Evolutionary conservation across 1,140 invertebrate genomes (phyloP).

Genomic region (Yoshiicerus persimilis): DNA sequence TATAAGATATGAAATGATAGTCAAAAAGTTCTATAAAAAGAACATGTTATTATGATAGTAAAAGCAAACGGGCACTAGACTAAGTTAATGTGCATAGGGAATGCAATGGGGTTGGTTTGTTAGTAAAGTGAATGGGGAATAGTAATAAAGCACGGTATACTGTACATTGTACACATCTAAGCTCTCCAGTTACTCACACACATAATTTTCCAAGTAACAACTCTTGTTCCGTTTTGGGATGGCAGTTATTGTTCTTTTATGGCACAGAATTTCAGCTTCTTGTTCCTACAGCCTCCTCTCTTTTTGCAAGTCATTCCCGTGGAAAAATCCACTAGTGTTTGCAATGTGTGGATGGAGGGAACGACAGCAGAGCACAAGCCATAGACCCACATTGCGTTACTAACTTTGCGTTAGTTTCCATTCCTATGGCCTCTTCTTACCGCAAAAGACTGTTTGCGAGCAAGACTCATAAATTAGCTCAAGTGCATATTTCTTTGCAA

Average conservation of each 20-base stretch:
- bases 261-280: background rate
- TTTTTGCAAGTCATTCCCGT: background rate
- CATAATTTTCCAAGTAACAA: conserved; percentile 23
- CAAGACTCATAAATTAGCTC: conserved; percentile 13
- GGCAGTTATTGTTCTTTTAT: conserved; percentile 22
- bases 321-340: background rate
- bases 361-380: background rate
- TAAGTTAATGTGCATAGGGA: background rate
- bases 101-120: background rate
- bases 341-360: background rate
- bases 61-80: background rate
- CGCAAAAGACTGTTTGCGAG: background rate
- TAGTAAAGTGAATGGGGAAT: background rate
- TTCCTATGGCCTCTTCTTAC: background rate
- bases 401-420: background rate
- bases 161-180: background rate
- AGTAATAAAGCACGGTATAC: background rate
- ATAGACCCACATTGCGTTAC: background rate
- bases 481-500: conserved; percentile 3
- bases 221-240: conserved; percentile 19
- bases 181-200: background rate
- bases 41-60: background rate
- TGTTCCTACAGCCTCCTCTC: background rate
- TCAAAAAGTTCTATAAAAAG: background rate
- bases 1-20: background rate